A percentile compares a stretch with the other conserved stretches of the same genome.
phyloP scores from a whole-genome alignment of 1,140 invertebrate species.

The Drosophila persimilis region DNA sequence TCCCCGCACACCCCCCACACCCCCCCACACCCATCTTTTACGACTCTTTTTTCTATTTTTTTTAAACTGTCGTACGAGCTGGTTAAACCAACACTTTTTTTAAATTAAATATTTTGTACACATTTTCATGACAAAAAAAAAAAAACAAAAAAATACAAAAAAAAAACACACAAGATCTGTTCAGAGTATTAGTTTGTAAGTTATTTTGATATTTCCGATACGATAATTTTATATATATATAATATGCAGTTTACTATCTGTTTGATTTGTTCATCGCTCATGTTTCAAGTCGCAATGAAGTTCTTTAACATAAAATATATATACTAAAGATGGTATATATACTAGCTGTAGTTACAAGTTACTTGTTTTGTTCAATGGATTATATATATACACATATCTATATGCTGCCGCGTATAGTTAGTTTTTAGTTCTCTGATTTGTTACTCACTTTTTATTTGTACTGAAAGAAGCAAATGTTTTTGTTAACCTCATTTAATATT shows the following conservation, averaged over 20 bases:
- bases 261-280: slow-evolving; percentile 72
- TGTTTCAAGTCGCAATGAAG: slow-evolving; percentile 78
- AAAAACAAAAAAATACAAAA: slow-evolving; percentile 1
- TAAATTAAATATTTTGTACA: slow-evolving; percentile 51
- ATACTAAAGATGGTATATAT: slow-evolving; percentile 29
- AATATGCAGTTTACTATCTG: slow-evolving; percentile 57
- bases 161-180: slow-evolving; percentile 24
- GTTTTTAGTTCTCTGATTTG: slow-evolving; percentile 55
- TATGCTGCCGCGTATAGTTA: slow-evolving; percentile 53
- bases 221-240: slow-evolving; percentile 18
- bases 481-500: slow-evolving; percentile 43
- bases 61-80: slow-evolving; percentile 63
- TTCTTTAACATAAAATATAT: slow-evolving; percentile 43
- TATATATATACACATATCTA: slow-evolving; percentile 25
- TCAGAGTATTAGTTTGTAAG: slow-evolving; percentile 41
- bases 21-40: slow-evolving; percentile 32
- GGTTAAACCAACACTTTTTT: slow-evolving; percentile 44
- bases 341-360: slow-evolving; percentile 57
- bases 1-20: no score
- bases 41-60: slow-evolving; percentile 52
- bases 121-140: slow-evolving; percentile 42
- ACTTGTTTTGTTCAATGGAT: slow-evolving; percentile 77
- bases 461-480: slow-evolving; percentile 69
- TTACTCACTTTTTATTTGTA: slow-evolving; percentile 70
- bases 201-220: slow-evolving; percentile 40